phyloP scores from a whole-genome alignment of 2,797 vertebrate species.

The Malacoctenus gilli region DNA sequence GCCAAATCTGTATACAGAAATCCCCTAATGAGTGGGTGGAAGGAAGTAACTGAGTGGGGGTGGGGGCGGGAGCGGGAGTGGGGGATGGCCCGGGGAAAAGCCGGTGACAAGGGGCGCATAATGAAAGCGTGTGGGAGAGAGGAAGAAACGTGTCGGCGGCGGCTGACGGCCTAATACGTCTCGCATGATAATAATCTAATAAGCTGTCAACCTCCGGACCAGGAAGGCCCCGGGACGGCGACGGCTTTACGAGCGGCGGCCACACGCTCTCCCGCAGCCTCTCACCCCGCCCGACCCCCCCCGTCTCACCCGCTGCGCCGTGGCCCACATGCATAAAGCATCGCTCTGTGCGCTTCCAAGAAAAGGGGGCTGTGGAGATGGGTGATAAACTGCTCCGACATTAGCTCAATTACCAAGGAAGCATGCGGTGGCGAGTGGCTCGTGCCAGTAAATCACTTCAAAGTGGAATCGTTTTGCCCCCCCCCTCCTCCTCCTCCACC shows the following conservation, averaged over 20 bases:
- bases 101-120: conserved; percentile 28
- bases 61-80: background rate
- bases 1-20: conserved; percentile 34
- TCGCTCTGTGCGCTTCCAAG: conserved; percentile 45
- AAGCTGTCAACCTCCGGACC: conserved; percentile 44
- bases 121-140: conserved; percentile 38
- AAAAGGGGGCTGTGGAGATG: conserved; percentile 26
- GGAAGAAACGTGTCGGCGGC: conserved; percentile 25
- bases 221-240: conserved; percentile 60
- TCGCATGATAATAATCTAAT: conserved; percentile 61
- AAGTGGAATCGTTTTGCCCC: conserved; percentile 56
- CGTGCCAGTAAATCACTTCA: conserved; percentile 64
- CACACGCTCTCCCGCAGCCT: conserved; percentile 27
- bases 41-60: conserved; percentile 8
- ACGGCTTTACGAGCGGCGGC: conserved; percentile 33
- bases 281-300: conserved; percentile 26
- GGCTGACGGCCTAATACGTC: conserved; percentile 8
- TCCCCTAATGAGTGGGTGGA: conserved; percentile 25
- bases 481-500: conserved; percentile 52
- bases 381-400: conserved; percentile 58
- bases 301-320: conserved; percentile 9
- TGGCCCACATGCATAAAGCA: conserved; percentile 42
- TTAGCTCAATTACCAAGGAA: conserved; percentile 59
- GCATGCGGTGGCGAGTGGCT: conserved; percentile 41
- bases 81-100: conserved; percentile 6